Evolutionary conservation across 2,797 vertebrate species (phyloP).

Genomic region (Myripristis jacobus): DNA sequence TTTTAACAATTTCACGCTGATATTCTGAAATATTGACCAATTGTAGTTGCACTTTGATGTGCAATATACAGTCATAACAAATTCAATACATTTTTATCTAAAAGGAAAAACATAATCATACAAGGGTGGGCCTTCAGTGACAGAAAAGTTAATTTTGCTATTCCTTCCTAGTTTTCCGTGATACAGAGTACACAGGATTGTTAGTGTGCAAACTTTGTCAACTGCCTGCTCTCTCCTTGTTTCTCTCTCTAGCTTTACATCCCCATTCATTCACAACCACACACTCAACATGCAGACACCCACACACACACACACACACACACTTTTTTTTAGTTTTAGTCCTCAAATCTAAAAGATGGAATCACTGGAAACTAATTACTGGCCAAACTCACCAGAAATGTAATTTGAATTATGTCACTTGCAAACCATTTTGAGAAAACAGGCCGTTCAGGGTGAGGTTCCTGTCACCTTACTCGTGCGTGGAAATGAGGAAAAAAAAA

Average conservation of each 20-base stretch:
- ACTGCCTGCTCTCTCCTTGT: neutral
- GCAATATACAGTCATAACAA: too few species aligned
- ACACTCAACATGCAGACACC: too few species aligned
- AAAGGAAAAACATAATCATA: neutral
- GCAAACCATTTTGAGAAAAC: conserved; percentile 11
- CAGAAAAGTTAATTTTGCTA: neutral
- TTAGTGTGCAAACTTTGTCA: neutral
- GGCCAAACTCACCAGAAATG: conserved; percentile 9
- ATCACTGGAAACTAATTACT: conserved; percentile 23
- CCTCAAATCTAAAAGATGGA: conserved; percentile 23
- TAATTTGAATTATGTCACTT: conserved; percentile 28
- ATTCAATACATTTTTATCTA: neutral
- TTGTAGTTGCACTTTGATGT: too few species aligned
- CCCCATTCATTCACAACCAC: too few species aligned
- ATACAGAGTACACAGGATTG: neutral
- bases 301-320: neutral
- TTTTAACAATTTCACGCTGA: too few species aligned
- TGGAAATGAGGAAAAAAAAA: conserved; percentile 39
- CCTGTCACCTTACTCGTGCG: conserved; percentile 38
- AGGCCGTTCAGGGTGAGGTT: conserved; percentile 21
- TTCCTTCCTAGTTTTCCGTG: neutral
- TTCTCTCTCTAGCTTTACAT: too few species aligned
- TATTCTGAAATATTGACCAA: too few species aligned
- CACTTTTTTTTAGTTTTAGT: conserved; percentile 11
- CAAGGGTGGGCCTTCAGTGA: neutral